Conservation (phyloP, 2,113 vertebrate genomes). For the Ammodramus savannarum region DNA sequence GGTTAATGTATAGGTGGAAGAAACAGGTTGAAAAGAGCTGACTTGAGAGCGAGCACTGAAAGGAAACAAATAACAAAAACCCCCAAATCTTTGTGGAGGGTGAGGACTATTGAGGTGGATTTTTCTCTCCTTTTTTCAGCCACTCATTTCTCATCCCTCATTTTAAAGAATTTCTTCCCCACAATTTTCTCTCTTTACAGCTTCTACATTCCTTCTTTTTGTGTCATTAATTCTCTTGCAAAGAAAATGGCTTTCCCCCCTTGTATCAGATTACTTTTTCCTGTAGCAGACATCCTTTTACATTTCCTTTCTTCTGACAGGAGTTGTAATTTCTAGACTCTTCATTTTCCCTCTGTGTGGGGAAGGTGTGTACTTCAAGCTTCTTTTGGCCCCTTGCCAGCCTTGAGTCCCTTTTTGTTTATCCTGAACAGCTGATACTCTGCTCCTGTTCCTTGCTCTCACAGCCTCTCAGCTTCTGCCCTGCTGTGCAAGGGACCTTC, state of each 20-base stretch:
- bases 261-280: not conserved
- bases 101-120: not conserved
- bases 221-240: not conserved
- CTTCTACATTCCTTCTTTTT: not conserved
- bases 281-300: not conserved
- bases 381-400: not conserved
- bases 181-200: not conserved
- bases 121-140: not conserved
- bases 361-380: not conserved
- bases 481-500: not conserved
- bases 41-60: not conserved
- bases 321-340: not conserved
- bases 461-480: not conserved
- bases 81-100: not conserved
- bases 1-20: not conserved
- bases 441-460: not conserved
- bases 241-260: not conserved
- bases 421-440: not conserved
- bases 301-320: not conserved
- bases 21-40: not conserved
- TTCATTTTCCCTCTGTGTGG: not conserved
- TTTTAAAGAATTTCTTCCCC: not conserved
- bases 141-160: not conserved
- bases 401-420: not conserved
- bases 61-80: not conserved